These are phyloP conservation scores for Tenthredo livida DNA, from an alignment of 2,888 invertebrate genomes.

Conservation along the genomic window DNA sequence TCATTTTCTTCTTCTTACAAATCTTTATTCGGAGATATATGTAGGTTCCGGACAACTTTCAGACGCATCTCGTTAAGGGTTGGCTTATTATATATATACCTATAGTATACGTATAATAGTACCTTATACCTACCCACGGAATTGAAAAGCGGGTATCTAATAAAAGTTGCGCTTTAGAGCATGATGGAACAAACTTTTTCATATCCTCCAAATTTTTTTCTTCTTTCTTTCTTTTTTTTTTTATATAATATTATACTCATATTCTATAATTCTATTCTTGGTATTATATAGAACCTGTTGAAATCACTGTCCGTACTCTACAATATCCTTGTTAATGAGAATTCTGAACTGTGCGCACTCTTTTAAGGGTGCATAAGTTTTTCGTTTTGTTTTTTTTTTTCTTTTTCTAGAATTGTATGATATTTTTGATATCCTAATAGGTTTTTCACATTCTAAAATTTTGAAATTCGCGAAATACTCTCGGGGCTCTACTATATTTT, in stretches of 20 bases:
- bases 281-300: no score
- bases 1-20: neutral
- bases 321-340: no score
- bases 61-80: neutral
- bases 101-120: neutral
- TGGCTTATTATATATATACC: neutral
- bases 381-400: no score
- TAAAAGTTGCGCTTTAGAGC: neutral
- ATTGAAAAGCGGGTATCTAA: slow-evolving; percentile 1
- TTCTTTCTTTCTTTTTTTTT: neutral
- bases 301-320: no score
- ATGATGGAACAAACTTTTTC: neutral
- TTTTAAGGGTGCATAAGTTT: no score
- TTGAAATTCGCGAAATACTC: neutral
- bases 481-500: no score
- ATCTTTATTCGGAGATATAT: no score
- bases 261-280: no score
- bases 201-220: neutral
- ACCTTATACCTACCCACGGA: neutral
- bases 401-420: no score
- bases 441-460: neutral
- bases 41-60: neutral
- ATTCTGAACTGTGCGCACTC: no score
- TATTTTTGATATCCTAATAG: no score
- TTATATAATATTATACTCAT: neutral